Conservation (phyloP, 2,797 vertebrate genomes). For the Cephalopachus bancanus region DNA sequence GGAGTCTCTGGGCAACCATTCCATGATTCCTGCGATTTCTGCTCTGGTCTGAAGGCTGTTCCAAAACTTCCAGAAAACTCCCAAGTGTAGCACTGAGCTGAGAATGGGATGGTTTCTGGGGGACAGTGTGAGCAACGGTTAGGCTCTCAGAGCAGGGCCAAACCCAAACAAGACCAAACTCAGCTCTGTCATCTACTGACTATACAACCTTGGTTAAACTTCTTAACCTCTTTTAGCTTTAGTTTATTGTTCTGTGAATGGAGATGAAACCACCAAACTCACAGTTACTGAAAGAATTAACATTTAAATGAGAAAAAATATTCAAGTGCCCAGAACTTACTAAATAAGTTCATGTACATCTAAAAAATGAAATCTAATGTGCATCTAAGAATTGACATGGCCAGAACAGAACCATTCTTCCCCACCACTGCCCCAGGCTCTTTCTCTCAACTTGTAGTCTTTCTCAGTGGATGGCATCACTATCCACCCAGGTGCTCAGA, state of each 20-base stretch:
- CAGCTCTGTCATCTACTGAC: neutral
- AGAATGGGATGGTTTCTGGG: neutral
- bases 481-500: neutral
- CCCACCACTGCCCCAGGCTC: neutral
- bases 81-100: neutral
- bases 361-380: too few relatives aligned
- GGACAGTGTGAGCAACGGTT: neutral
- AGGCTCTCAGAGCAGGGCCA: neutral
- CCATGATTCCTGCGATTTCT: neutral
- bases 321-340: neutral
- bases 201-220: neutral
- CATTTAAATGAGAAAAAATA: neutral
- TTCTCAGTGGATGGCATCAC: neutral
- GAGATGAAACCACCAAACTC: conserved; percentile 13
- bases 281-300: neutral
- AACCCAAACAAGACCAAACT: neutral
- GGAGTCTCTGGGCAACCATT: neutral
- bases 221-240: neutral
- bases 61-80: conserved; percentile 1
- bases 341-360: neutral
- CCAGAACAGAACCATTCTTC: neutral
- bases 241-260: neutral
- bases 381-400: neutral
- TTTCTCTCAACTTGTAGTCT: neutral
- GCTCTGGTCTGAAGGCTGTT: neutral